These are phyloP conservation scores for Xylota sylvarum DNA, from an alignment of 2,888 invertebrate species.

Conservation along the genomic window DNA sequence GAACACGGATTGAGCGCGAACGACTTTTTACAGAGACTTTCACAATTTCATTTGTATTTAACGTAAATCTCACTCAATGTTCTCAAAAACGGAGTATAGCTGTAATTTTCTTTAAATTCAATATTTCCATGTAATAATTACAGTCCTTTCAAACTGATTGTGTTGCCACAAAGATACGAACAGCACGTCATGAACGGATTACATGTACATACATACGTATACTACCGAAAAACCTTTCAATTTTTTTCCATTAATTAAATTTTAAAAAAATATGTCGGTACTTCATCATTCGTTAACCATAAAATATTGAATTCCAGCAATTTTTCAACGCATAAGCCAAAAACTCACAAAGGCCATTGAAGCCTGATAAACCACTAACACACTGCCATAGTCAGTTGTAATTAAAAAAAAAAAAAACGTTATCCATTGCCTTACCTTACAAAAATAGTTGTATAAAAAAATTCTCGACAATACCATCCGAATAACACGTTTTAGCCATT, in stretches of 20 bases:
- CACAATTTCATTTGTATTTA: too few relatives aligned
- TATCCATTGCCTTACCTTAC: conserved; percentile 1
- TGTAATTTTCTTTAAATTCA: too few relatives aligned
- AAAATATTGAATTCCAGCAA: conserved; percentile 53
- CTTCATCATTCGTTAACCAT: neutral
- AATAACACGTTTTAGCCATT: conserved; percentile 50
- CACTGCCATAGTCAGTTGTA: conserved; percentile 32
- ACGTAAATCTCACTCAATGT: too few relatives aligned
- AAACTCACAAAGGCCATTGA: conserved; percentile 27
- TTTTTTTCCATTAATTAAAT: neutral
- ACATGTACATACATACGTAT: neutral
- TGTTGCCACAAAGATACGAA: too few relatives aligned
- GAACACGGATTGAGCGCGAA: too few relatives aligned
- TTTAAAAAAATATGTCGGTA: neutral
- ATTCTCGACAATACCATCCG: conserved; percentile 33
- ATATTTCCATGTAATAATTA: too few relatives aligned
- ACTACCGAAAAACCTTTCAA: neutral
- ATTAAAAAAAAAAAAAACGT: conserved; percentile 43
- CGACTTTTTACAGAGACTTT: too few relatives aligned
- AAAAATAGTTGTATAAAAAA: conserved; percentile 36
- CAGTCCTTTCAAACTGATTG: too few relatives aligned
- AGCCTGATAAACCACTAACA: conserved; percentile 27
- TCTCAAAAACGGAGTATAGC: too few relatives aligned
- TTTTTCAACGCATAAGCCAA: conserved; percentile 23
- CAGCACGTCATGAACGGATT: neutral